Conservation (phyloP, 2,797 vertebrate genomes). For the Distichodus sexfasciatus region DNA sequence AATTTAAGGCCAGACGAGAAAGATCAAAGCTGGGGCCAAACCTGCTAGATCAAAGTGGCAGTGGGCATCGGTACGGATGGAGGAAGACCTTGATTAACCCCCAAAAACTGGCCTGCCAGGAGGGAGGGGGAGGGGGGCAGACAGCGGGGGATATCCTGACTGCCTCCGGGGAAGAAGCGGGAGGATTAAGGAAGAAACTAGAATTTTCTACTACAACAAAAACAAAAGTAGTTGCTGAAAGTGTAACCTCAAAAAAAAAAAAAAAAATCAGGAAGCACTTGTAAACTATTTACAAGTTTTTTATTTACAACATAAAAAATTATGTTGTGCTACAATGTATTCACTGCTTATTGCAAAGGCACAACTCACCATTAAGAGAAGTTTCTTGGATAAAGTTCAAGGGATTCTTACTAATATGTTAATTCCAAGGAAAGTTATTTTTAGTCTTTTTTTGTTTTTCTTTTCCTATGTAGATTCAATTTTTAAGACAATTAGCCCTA, state of each 20-base stretch:
- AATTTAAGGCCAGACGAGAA: slow-evolving; percentile 49
- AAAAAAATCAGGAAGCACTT: no score
- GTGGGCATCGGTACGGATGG: slow-evolving; percentile 33
- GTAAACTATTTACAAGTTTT: no score
- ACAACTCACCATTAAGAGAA: no score
- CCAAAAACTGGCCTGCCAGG: slow-evolving; percentile 38
- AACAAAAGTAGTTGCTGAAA: background rate
- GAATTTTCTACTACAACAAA: slow-evolving; percentile 4
- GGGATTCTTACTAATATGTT: no score
- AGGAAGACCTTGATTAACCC: slow-evolving; percentile 49
- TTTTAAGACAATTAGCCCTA: no score
- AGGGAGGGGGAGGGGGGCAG: slow-evolving; percentile 8
- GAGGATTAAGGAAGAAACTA: slow-evolving; percentile 8
- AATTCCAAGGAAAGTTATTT: no score
- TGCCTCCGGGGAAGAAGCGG: slow-evolving; percentile 3
- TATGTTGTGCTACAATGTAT: no score
- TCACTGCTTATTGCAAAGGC: no score
- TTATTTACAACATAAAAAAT: no score
- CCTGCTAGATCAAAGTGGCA: slow-evolving; percentile 49
- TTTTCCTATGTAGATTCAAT: no score
- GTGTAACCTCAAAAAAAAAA: background rate
- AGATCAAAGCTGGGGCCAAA: slow-evolving; percentile 50
- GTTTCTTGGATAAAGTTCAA: no score
- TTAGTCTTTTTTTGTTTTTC: no score
- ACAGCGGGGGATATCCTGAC: slow-evolving; percentile 13